Percentiles rank a stretch among this genome's conserved stretches.
Evolutionary conservation across 2,113 vertebrate genomes (phyloP).

Genomic region (Alligator mississippiensis): DNA sequence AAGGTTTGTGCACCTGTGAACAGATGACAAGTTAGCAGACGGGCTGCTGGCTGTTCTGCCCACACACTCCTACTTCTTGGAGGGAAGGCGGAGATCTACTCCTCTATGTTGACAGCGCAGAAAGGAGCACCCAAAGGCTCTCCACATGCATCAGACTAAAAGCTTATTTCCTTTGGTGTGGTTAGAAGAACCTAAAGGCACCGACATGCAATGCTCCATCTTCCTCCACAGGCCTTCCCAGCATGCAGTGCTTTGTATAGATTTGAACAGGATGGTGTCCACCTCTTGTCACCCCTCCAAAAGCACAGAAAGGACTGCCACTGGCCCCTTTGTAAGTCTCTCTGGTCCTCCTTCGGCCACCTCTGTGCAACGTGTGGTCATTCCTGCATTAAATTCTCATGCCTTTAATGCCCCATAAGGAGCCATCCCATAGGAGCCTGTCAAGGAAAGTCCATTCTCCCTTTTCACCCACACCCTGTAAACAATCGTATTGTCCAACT

Average conservation of each 20-base stretch:
- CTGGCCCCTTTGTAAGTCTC: background rate
- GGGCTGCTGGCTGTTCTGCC: background rate
- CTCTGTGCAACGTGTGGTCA: background rate
- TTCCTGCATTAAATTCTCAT: background rate
- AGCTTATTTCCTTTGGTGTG: background rate
- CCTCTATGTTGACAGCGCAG: background rate
- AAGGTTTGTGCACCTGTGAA: slow-evolving; percentile 83
- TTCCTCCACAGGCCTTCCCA: background rate
- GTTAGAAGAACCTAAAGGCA: background rate
- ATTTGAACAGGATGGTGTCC: background rate
- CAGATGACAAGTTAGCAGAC: background rate
- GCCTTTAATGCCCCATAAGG: background rate
- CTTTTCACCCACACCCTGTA: background rate
- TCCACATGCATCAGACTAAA: background rate
- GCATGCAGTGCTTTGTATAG: background rate
- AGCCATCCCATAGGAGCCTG: background rate
- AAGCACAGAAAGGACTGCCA: background rate
- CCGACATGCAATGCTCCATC: background rate
- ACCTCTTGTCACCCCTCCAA: background rate
- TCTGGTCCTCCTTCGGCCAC: background rate
- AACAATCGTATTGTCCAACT: background rate
- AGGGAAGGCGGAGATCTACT: background rate
- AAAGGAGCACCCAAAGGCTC: background rate
- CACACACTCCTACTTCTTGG: background rate
- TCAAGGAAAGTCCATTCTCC: background rate